Evolutionary conservation across 2,888 invertebrate species (phyloP), one percentile per base, ranked within the genome.

Genomic region (Lysandra coridon): DNA sequence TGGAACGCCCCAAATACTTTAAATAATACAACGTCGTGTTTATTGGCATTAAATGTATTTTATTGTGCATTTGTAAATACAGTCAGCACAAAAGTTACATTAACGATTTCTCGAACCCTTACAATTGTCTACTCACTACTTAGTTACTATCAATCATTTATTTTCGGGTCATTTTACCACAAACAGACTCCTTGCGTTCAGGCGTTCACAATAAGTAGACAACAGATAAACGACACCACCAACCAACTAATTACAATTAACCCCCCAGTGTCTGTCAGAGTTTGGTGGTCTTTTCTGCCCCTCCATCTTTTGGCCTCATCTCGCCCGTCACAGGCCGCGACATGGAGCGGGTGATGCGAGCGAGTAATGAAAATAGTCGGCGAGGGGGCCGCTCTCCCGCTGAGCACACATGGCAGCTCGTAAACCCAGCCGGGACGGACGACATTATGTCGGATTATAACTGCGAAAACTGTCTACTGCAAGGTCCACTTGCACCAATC

Each of bases 291-390:
- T n/a, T 23, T 62, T 6, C 69, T 14, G 17, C 1, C 23, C 69
- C 33, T 33, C 14, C 33, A 37, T 69, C 33, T 14, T 69, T 37
- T 33, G 69, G 37, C 14, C 33, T 7, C 69, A 12, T 69, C 69
- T 64, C 64, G 30, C 33, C 64, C 14, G 30, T 12, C 49, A 49
- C 10, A 49, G 49, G 49, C 49, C 49, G 49, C 49, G 49, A 10
- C 49, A 10, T 49, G 49, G 49, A 57, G 64, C 64, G n/a, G 4
- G 62, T n/a, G 60, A 81, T 73, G 79, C 84, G 86, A 85, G 87
- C 88, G 92, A 92, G 93, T 92, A 94, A 93, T 94, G 92, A 93
- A 93, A 94, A 94, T 94, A 94, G 92, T 89, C 91, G 85, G 90
- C 89, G 89, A 90, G 90, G 91, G 91, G 91, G 92, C 88, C 88